A percentile compares a stretch with the other conserved stretches of the same genome.
These are phyloP conservation scores for Neoniphon sammara DNA, from an alignment of 2,797 vertebrate species.

Conservation along the genomic window DNA sequence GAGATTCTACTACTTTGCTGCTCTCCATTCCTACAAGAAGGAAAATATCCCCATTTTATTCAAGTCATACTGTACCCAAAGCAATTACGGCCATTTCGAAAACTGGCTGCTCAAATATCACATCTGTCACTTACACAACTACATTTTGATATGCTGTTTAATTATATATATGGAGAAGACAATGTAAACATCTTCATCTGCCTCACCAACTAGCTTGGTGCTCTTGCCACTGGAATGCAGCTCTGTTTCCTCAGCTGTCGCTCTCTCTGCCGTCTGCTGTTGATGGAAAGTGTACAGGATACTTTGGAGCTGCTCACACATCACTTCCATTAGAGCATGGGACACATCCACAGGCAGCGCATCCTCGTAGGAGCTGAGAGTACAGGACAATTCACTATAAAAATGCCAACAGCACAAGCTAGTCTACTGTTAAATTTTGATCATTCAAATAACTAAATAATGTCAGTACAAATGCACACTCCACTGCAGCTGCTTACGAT, in stretches of 20 bases:
- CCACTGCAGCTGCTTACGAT: not conserved
- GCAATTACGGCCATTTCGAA: not conserved
- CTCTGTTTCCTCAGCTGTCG: slow-evolving; percentile 56
- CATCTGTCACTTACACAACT: not conserved
- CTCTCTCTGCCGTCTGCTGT: slow-evolving; percentile 77
- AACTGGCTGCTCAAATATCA: too few relatives aligned
- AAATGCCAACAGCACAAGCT: not conserved
- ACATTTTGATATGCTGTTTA: not conserved
- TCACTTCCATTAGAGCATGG: slow-evolving; percentile 84
- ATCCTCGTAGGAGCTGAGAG: slow-evolving; percentile 82
- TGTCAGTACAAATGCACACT: not conserved
- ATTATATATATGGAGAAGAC: not conserved
- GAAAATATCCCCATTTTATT: not conserved
- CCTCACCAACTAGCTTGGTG: slow-evolving; percentile 71
- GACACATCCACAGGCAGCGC: slow-evolving; percentile 82
- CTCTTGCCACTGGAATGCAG: slow-evolving; percentile 52
- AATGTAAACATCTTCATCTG: slow-evolving; percentile 27
- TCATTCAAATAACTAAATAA: not conserved
- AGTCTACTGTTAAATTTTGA: not conserved
- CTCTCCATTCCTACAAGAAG: slow-evolving; percentile 69
- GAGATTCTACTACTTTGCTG: slow-evolving; percentile 83
- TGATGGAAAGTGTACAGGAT: slow-evolving; percentile 79
- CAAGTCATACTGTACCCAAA: not conserved
- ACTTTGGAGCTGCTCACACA: slow-evolving; percentile 85
- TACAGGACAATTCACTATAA: slow-evolving; percentile 18